Percentiles rank a stretch among this genome's conserved stretches.
phyloP scores from a whole-genome alignment of 1,140 invertebrate genomes.

The Wiebesia pumilae region DNA sequence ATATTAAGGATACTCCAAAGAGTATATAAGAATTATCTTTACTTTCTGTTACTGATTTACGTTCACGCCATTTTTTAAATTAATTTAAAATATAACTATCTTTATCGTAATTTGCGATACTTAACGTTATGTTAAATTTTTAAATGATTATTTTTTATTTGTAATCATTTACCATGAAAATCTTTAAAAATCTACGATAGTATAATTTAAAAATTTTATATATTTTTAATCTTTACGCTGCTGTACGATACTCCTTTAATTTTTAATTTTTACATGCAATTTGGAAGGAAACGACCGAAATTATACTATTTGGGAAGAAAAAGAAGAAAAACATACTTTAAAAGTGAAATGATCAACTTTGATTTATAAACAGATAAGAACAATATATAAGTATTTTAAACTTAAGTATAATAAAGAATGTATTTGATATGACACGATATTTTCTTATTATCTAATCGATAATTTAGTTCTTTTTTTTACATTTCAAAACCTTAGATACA shows the following conservation, averaged over 20 bases:
- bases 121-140: neutral
- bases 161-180: too few species aligned
- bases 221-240: too few species aligned
- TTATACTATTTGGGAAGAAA: neutral
- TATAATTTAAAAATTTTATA: too few species aligned
- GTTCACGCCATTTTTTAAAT: neutral
- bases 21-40: constrained; percentile 6
- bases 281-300: neutral
- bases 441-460: constrained; percentile 15
- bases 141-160: neutral
- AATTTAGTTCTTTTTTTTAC: constrained; percentile 1
- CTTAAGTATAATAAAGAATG: constrained; percentile 2
- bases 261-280: neutral
- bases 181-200: too few species aligned
- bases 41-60: neutral
- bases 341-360: neutral
- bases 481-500: neutral
- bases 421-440: constrained; percentile 1
- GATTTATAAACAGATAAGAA: neutral
- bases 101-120: neutral
- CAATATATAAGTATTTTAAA: neutral
- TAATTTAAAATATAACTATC: neutral
- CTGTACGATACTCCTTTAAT: too few species aligned
- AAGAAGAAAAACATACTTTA: neutral
- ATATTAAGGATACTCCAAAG: neutral